Percentiles rank a stretch among this genome's conserved stretches.
Evolutionary conservation across 2,113 vertebrate species (phyloP).

Genomic region (Mohoua ochrocephala): DNA sequence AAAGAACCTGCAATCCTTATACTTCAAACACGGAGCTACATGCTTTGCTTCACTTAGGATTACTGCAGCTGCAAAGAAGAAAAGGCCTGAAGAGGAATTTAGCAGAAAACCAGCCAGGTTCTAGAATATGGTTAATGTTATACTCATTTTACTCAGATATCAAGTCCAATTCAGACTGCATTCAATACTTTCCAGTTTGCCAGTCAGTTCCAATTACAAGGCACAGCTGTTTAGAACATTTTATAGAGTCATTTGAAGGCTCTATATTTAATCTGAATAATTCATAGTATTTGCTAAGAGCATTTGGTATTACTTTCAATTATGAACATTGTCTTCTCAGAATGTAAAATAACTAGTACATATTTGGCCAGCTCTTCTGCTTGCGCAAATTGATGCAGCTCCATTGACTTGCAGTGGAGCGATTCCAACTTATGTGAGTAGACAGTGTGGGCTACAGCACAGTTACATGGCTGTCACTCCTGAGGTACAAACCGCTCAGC

Average conservation of each 20-base stretch:
- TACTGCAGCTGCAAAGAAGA: neutral
- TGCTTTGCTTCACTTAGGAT: neutral
- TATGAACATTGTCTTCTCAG: slow-evolving; percentile 51
- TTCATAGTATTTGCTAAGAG: slow-evolving; percentile 40
- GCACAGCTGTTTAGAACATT: slow-evolving; percentile 63
- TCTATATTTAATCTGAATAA: slow-evolving; percentile 62
- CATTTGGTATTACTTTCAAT: slow-evolving; percentile 65
- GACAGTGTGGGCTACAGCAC: neutral
- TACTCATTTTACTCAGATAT: neutral
- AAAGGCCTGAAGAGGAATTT: neutral
- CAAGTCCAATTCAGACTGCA: slow-evolving; percentile 16
- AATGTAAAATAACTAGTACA: slow-evolving; percentile 40
- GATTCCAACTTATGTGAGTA: neutral
- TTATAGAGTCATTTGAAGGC: slow-evolving; percentile 44
- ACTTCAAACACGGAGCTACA: neutral
- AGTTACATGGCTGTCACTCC: neutral
- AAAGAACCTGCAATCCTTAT: neutral
- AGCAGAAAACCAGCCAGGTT: neutral
- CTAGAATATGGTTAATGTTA: neutral
- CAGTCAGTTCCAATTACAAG: slow-evolving; percentile 59
- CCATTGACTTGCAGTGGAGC: slow-evolving; percentile 22
- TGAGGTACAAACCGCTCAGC: neutral
- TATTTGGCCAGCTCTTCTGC: slow-evolving; percentile 10
- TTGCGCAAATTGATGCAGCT: slow-evolving; percentile 27
- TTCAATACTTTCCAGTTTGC: slow-evolving; percentile 39